phyloP scores from a whole-genome alignment of 2,113 vertebrate species.

The Eulemur rufifrons region DNA sequence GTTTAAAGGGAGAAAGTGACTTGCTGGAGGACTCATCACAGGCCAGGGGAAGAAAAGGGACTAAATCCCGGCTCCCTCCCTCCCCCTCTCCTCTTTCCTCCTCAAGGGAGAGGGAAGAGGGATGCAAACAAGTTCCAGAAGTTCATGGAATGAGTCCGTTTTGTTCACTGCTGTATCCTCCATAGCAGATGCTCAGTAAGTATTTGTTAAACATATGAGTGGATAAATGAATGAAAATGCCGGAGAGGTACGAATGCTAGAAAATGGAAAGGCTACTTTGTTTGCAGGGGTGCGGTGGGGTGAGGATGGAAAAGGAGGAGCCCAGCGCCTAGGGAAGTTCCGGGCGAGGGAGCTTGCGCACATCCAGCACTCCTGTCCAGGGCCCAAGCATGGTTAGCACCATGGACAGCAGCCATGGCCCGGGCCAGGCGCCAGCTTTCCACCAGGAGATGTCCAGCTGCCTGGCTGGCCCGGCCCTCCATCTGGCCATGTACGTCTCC shows the following conservation, averaged over 20 bases:
- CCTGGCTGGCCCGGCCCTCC: background rate
- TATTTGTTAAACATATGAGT: background rate
- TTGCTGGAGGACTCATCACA: background rate
- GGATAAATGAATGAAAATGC: background rate
- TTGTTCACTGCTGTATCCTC: background rate
- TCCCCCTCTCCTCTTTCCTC: background rate
- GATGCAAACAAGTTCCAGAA: background rate
- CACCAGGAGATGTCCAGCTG: background rate
- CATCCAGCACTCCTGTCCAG: rapidly evolving
- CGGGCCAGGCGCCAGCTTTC: background rate
- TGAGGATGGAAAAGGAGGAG: background rate
- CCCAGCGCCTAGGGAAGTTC: background rate
- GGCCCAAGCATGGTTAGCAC: background rate
- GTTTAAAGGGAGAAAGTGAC: background rate
- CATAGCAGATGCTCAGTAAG: conserved; percentile 30
- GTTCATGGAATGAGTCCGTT: background rate
- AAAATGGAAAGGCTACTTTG: background rate
- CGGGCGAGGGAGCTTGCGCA: background rate
- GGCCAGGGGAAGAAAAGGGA: background rate
- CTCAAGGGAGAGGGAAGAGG: background rate
- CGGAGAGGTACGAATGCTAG: background rate
- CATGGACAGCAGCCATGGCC: background rate
- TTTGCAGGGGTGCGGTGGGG: background rate
- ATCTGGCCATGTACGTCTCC: background rate
- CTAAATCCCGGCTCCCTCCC: background rate